These are phyloP conservation scores for Tanypteryx hageni DNA, from an alignment of 2,888 invertebrate genomes.

Conservation along the genomic window DNA sequence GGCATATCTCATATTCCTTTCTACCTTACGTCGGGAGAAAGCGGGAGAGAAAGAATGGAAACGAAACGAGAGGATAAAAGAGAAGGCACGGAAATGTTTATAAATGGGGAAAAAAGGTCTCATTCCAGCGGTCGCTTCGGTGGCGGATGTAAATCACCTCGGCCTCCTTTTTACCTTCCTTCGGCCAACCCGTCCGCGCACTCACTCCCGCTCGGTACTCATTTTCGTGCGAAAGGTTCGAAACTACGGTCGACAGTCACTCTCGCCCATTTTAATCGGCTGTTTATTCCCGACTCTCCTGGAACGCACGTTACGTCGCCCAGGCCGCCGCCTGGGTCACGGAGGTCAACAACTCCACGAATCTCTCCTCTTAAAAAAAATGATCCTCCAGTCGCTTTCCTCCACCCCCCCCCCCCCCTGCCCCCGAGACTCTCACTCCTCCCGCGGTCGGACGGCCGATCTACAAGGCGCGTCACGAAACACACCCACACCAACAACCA, in stretches of 20 bases:
- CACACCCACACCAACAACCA: constrained; percentile 39
- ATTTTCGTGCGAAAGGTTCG: constrained; percentile 32
- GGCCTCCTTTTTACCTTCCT: too few species aligned
- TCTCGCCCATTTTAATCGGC: constrained; percentile 40
- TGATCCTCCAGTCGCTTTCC: too few species aligned
- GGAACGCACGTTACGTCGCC: constrained; percentile 31
- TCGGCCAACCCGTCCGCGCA: too few species aligned
- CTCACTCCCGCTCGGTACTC: constrained; percentile 13
- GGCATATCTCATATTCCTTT: too few species aligned
- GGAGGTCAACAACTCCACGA: constrained; percentile 54
- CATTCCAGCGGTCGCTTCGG: not conserved
- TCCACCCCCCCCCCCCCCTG: too few species aligned
- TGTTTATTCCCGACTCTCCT: constrained; percentile 27
- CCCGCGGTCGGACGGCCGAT: not conserved
- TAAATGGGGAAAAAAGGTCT: not conserved
- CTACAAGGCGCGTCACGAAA: constrained; percentile 41
- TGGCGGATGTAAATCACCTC: not conserved
- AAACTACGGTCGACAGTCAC: constrained; percentile 2
- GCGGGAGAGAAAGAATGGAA: not conserved
- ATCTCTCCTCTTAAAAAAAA: not conserved
- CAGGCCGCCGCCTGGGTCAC: constrained; percentile 32
- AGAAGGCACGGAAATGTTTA: not conserved
- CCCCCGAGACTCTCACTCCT: not conserved
- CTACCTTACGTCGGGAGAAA: not conserved
- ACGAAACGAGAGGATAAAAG: not conserved